A percentile compares a stretch with the other conserved stretches of the same genome.
These are phyloP conservation scores for Cephus nigrinus DNA, from an alignment of 2,888 invertebrate genomes.

Conservation along the genomic window DNA sequence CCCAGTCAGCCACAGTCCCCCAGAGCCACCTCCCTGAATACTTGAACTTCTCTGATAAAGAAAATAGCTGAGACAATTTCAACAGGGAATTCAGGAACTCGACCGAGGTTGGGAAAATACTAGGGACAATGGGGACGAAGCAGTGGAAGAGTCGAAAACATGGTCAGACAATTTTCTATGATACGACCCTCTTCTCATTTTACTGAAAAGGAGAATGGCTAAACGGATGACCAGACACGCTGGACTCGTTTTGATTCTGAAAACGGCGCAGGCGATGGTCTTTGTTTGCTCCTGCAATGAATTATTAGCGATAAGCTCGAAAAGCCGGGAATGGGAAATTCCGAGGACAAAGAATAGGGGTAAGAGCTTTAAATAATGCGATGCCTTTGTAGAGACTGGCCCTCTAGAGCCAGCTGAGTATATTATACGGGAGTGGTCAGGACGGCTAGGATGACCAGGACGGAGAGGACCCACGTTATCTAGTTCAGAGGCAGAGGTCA, in stretches of 20 bases:
- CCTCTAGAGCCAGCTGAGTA: slow-evolving; percentile 16
- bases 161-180: not conserved
- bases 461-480: slow-evolving; percentile 49
- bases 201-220: not conserved
- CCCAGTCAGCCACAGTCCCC: not conserved
- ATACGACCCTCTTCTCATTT: not conserved
- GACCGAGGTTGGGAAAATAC: not conserved
- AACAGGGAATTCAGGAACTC: not conserved
- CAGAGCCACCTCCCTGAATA: not conserved
- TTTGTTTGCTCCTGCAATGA: slow-evolving; percentile 48
- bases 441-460: slow-evolving; percentile 45
- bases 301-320: slow-evolving; percentile 55
- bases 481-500: slow-evolving; percentile 49
- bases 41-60: not conserved
- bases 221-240: not conserved
- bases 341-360: slow-evolving; percentile 49
- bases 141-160: not conserved
- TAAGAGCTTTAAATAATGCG: slow-evolving; percentile 57
- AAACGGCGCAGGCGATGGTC: slow-evolving; percentile 41
- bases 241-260: slow-evolving; percentile 19
- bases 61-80: not conserved
- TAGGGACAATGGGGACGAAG: not conserved
- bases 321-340: slow-evolving; percentile 45
- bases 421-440: slow-evolving; percentile 31
- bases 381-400: slow-evolving; percentile 47